Percentiles rank a stretch among this genome's conserved stretches.
phyloP scores from a whole-genome alignment of 92 coral and sea anemone species.

The Zoanthus sansibaricus region DNA sequence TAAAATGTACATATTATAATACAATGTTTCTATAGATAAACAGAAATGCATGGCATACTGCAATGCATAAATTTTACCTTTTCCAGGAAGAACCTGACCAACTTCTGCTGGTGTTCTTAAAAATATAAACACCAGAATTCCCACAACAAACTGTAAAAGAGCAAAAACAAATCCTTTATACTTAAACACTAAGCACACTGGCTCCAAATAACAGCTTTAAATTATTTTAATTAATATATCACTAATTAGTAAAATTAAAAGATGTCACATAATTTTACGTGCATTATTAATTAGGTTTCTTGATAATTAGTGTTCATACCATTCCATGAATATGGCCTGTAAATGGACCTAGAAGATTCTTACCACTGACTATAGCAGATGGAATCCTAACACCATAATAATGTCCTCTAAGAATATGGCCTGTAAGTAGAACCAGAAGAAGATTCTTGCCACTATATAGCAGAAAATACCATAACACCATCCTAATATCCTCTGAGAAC shows the following conservation, averaged over 20 bases:
- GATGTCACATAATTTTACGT: too few species aligned
- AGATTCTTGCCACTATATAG: too few species aligned
- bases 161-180: neutral
- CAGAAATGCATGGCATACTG: too few species aligned
- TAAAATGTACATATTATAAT: too few species aligned
- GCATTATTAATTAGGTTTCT: too few species aligned
- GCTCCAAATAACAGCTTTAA: too few species aligned
- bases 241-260: too few species aligned
- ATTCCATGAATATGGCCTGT: slow-evolving; percentile 58
- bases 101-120: slow-evolving; percentile 88
- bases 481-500: slow-evolving; percentile 77
- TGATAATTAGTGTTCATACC: too few species aligned
- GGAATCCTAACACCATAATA: slow-evolving; percentile 76
- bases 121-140: slow-evolving; percentile 81
- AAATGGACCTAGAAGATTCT: slow-evolving; percentile 74
- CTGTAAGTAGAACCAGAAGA: too few species aligned
- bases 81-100: slow-evolving; percentile 71
- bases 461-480: too few species aligned
- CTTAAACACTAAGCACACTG: neutral
- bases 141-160: slow-evolving; percentile 55
- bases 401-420: slow-evolving; percentile 78
- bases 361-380: slow-evolving; percentile 84
- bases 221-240: too few species aligned
- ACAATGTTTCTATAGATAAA: too few species aligned
- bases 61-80: slow-evolving; percentile 53